Percentiles rank a stretch among this genome's conserved stretches.
These are phyloP conservation scores for Sterrhoptilus dennistouni DNA, from an alignment of 2,113 vertebrate genomes.

Conservation along the genomic window DNA sequence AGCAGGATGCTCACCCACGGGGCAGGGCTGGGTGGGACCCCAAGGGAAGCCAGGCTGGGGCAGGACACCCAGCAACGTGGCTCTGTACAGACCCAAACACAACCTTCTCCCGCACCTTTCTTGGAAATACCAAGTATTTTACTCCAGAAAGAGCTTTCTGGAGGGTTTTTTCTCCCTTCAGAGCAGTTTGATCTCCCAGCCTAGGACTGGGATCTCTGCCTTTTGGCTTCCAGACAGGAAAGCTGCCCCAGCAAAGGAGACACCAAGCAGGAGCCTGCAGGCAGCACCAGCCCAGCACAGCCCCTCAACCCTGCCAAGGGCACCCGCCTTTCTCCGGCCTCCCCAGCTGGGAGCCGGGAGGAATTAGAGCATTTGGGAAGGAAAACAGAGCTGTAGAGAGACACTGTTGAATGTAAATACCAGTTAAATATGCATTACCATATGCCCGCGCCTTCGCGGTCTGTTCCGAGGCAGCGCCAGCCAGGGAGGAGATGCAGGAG, in stretches of 20 bases:
- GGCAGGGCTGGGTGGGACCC: neutral
- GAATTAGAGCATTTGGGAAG: conserved; percentile 40
- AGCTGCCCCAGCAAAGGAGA: neutral
- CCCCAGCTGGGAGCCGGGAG: conserved; percentile 25
- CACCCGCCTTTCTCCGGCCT: neutral
- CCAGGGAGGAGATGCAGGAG: conserved; percentile 30
- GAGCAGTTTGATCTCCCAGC: neutral
- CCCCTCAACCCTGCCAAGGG: neutral
- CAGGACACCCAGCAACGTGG: fast-evolving
- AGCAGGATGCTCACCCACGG: neutral
- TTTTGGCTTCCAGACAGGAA: neutral
- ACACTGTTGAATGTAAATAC: conserved; percentile 76
- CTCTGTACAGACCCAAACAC: neutral
- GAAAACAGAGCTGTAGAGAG: conserved; percentile 69
- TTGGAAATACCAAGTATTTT: fast-evolving
- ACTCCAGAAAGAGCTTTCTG: neutral
- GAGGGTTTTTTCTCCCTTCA: neutral
- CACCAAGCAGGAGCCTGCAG: neutral
- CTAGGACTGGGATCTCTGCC: neutral
- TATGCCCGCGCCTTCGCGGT: conserved; percentile 67
- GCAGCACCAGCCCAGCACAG: neutral
- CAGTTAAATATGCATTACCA: conserved; percentile 75
- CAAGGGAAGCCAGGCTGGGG: neutral
- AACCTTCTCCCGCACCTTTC: fast-evolving
- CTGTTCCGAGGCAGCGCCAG: conserved; percentile 23